These are phyloP conservation scores for Drosophila quasianomalipes DNA, from an alignment of 2,888 invertebrate genomes.

Conservation along the genomic window DNA sequence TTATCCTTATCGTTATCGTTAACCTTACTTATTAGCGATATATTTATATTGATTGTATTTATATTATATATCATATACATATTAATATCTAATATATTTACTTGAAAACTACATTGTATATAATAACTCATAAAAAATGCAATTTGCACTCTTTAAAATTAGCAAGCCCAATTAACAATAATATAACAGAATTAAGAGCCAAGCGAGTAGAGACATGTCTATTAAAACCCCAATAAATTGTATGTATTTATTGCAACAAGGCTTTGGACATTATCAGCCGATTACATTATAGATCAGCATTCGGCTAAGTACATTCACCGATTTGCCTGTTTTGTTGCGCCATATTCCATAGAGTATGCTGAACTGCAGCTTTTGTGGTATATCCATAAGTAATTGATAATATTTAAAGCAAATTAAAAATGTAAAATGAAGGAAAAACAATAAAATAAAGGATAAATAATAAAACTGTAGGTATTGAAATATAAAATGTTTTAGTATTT, in stretches of 20 bases:
- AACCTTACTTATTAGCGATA: not conserved
- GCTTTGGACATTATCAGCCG: constrained; percentile 8
- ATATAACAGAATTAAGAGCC: not conserved
- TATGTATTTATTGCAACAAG: constrained; percentile 7
- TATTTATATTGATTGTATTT: not conserved
- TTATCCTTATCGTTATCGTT: not conserved
- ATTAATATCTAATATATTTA: not conserved
- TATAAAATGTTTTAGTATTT: too few relatives aligned
- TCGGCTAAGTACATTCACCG: constrained; percentile 38
- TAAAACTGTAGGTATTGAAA: too few relatives aligned
- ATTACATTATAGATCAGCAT: constrained; percentile 27
- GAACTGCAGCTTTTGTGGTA: not conserved
- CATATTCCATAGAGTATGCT: not conserved
- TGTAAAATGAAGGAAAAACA: too few relatives aligned
- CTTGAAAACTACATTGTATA: not conserved
- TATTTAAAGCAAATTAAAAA: too few relatives aligned
- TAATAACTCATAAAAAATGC: not conserved
- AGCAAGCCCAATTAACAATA: not conserved
- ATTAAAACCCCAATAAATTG: not conserved
- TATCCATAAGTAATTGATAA: too few relatives aligned
- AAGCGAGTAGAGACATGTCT: not conserved
- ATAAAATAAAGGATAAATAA: too few relatives aligned
- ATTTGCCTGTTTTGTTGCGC: not conserved
- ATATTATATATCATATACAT: not conserved
- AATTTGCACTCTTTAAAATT: not conserved